Base-by-base conservation (phyloP, 2,113 vertebrate species). In the Pygoscelis adeliae region DNA sequence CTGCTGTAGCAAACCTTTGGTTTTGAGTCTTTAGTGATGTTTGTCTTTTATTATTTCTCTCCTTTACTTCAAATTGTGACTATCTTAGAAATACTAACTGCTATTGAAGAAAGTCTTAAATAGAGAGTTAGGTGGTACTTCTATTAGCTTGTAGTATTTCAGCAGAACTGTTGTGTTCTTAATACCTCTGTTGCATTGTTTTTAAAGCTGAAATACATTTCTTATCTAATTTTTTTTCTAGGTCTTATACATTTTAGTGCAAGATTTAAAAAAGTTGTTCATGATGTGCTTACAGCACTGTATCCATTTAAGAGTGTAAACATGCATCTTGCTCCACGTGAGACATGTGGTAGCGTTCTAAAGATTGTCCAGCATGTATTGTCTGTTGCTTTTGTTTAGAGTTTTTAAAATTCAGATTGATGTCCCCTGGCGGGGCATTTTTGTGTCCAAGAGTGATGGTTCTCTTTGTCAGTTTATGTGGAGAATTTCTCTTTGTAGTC, bases 361-460 rank as follows among this genome's bases (percentile, higher is more conserved):
- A 61, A 61, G 49, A 40, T 78, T 2, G 1, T 61, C 40, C 13
- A 55, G 32, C 1, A 0, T 27, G 15, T 20, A 40, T 36, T 2
- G 1, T 63, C 18, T 58, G 7, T 72, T 34, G 61, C 29, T 80
- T 88, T 62, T 25, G 25, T 58, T 61, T 62, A 6, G 15, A 58
- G 19, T 40, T 91, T 38, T 86, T 58, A 53, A 58, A 88, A 76
- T 40, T 53, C 50, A 70, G n/a, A 77, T 76, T 36, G 6, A 52
- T 44, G 16, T 65, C 14, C 29, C 21, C 29, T 89, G 62, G 44
- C 15, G 22, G 22, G 38, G 34, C 16, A 49, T 46, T 85, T 74
- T 71, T 82, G 32, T 11, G 44, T 55, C 72, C 22, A 77, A 38
- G 50, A 73, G 18, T 55, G 49, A 44, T 55, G 23, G 22, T 65